phyloP scores from a whole-genome alignment of 1,140 invertebrate species.

The Scaptomyza hsui region DNA sequence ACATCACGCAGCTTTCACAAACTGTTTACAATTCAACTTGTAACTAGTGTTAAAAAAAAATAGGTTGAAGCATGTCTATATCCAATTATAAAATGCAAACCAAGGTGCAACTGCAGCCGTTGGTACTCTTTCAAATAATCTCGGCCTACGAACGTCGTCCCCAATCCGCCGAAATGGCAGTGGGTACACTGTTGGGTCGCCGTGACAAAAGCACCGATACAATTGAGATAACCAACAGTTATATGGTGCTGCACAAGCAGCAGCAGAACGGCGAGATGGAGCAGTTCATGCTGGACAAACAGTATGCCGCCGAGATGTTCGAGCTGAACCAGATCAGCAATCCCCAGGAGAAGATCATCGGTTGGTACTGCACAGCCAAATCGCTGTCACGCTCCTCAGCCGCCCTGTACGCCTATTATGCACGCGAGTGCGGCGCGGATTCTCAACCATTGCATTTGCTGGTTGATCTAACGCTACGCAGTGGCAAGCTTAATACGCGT shows the following conservation, averaged over 20 bases:
- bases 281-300: constrained; percentile 52
- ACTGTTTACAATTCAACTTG: neutral
- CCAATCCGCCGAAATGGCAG: constrained; percentile 33
- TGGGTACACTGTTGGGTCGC: constrained; percentile 61
- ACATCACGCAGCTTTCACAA: constrained; percentile 19
- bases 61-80: constrained; percentile 33
- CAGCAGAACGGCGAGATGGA: constrained; percentile 16
- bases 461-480: constrained; percentile 47
- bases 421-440: constrained; percentile 41
- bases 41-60: neutral
- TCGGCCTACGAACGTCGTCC: constrained; percentile 63
- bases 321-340: constrained; percentile 55
- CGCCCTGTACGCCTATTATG: constrained; percentile 51
- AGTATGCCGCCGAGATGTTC: constrained; percentile 56
- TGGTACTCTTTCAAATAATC: constrained; percentile 68
- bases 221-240: constrained; percentile 63
- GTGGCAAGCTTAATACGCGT: constrained; percentile 37
- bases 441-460: constrained; percentile 57
- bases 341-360: constrained; percentile 61
- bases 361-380: constrained; percentile 63
- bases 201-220: constrained; percentile 34
- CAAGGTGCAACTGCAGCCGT: constrained; percentile 55
- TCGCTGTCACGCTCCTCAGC: constrained; percentile 37
- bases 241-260: constrained; percentile 54
- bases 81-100: constrained; percentile 40